Conservation (phyloP, 2,113 vertebrate genomes). For the Alexandromys fortis region DNA sequence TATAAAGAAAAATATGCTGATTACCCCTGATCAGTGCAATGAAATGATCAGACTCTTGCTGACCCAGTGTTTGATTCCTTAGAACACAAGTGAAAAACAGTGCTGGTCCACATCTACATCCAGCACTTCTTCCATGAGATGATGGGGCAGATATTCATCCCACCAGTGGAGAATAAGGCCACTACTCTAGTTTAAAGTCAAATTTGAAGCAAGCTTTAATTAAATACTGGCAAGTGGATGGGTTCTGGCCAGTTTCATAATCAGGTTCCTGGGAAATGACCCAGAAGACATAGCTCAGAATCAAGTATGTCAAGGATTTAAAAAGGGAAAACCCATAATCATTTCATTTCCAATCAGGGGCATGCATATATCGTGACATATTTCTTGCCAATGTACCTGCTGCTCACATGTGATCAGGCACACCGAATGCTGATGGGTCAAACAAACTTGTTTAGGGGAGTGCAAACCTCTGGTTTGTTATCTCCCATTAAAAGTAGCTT, state of each 20-base stretch:
- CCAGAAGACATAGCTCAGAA: background rate
- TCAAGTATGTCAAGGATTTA: background rate
- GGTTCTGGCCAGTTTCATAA: background rate
- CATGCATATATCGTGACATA: background rate
- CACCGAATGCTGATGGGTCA: background rate
- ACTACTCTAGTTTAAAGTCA: background rate
- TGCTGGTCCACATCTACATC: background rate
- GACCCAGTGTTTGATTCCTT: background rate
- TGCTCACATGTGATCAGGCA: background rate
- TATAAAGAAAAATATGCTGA: background rate
- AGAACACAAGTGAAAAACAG: background rate
- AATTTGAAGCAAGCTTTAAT: background rate
- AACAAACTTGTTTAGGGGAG: background rate
- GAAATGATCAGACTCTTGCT: background rate
- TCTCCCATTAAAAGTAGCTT: background rate
- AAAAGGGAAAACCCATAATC: background rate
- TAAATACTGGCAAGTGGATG: background rate
- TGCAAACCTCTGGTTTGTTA: background rate
- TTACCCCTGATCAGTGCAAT: background rate
- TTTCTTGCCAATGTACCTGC: background rate
- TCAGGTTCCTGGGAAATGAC: background rate
- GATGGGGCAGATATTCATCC: background rate
- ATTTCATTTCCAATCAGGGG: background rate
- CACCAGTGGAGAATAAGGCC: background rate
- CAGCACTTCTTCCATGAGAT: background rate